Evolutionary conservation across 2,113 vertebrate genomes (phyloP).

Genomic region (Sphyrna mokarran): DNA sequence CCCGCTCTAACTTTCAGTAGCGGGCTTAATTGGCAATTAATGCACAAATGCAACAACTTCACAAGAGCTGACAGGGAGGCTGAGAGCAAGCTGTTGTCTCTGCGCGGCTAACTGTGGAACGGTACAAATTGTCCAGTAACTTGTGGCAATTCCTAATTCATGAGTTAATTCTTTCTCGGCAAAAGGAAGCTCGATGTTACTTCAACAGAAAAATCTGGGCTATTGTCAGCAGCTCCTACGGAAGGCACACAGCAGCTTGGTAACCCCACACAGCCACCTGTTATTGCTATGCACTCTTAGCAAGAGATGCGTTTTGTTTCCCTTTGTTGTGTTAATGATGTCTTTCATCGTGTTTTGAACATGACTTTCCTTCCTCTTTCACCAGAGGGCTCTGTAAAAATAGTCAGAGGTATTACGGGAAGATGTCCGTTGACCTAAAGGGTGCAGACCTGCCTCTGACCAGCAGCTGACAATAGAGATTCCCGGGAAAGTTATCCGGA

Average conservation of each 20-base stretch:
- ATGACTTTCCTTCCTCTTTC: background rate
- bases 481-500: background rate
- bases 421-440: background rate
- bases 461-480: background rate
- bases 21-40: background rate
- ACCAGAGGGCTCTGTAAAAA: slow-evolving; percentile 1
- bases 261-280: background rate
- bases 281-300: background rate
- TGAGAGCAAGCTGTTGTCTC: background rate
- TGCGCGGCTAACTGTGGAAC: background rate
- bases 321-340: background rate
- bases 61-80: background rate
- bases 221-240: background rate
- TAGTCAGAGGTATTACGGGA: background rate
- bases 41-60: background rate
- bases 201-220: background rate
- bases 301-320: background rate
- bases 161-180: background rate
- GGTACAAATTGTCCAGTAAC: background rate
- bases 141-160: background rate
- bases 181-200: background rate
- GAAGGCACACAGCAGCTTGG: background rate
- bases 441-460: background rate
- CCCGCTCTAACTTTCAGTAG: background rate
- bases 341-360: background rate